Percentiles rank a stretch among this genome's conserved stretches.
These are phyloP conservation scores for Cephus rjabovi DNA, from an alignment of 2,888 invertebrate genomes.

Conservation along the genomic window DNA sequence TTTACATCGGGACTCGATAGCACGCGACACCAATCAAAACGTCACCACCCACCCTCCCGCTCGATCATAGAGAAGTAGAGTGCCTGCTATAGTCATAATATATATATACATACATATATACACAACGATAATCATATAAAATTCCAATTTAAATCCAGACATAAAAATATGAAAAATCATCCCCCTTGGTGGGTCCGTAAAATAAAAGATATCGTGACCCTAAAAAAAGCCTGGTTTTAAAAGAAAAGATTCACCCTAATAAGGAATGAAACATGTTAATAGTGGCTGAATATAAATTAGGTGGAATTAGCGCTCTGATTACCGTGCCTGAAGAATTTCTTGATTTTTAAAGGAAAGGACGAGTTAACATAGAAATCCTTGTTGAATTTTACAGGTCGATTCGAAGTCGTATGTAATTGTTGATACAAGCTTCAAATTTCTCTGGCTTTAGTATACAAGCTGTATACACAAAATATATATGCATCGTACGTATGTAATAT, in stretches of 20 bases:
- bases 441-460: background rate
- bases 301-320: too few relatives aligned
- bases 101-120: too few relatives aligned
- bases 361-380: background rate
- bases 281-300: background rate
- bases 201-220: background rate
- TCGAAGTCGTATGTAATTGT: background rate
- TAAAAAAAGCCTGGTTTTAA: background rate
- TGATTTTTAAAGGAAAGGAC: background rate
- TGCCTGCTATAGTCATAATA: background rate
- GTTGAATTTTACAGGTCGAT: background rate
- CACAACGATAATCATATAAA: too few relatives aligned
- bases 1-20: background rate
- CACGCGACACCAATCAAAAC: constrained; percentile 1
- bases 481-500: background rate
- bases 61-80: background rate
- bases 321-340: background rate
- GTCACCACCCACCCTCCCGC: background rate
- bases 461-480: background rate
- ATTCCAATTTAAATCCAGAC: background rate
- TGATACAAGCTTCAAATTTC: background rate
- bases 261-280: background rate
- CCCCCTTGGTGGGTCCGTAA: background rate
- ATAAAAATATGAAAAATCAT: background rate
- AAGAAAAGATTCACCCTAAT: background rate